Percentiles rank a stretch among this genome's conserved stretches.
These are phyloP conservation scores for Riparia riparia DNA, from an alignment of 2,113 vertebrate species.

Conservation along the genomic window DNA sequence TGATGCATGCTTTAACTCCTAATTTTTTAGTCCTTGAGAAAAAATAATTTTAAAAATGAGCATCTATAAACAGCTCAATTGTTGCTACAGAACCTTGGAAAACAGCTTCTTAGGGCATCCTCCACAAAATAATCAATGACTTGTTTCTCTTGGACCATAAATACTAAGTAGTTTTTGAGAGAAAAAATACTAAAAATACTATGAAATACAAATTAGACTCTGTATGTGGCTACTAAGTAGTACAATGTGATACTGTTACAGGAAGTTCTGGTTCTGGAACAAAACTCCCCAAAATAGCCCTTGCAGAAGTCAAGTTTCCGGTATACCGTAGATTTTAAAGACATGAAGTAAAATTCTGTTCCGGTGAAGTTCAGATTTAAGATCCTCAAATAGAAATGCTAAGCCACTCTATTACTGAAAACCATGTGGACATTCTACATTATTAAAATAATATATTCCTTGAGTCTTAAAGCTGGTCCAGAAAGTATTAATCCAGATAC, in stretches of 20 bases:
- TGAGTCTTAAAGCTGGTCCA: not conserved
- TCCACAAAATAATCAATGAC: not conserved
- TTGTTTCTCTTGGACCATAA: not conserved
- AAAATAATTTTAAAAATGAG: not conserved
- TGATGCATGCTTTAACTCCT: not conserved
- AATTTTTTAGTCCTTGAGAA: not conserved
- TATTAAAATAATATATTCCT: not conserved
- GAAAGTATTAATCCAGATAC: not conserved
- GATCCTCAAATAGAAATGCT: not conserved
- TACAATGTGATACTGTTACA: not conserved
- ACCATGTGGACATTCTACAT: not conserved
- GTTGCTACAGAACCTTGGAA: not conserved
- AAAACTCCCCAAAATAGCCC: not conserved
- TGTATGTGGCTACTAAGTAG: not conserved
- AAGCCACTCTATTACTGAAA: not conserved
- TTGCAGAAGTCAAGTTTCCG: not conserved
- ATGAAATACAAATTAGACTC: not conserved
- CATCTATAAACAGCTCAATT: not conserved
- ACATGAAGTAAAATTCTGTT: not conserved
- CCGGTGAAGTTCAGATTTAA: not conserved
- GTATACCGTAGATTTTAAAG: rapidly evolving
- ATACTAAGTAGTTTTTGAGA: not conserved
- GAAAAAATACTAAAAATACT: not conserved
- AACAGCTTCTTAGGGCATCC: not conserved
- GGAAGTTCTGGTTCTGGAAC: not conserved